These are phyloP conservation scores for Adelognathus sp. DNA, from an alignment of 2,888 invertebrate species.

Conservation along the genomic window DNA sequence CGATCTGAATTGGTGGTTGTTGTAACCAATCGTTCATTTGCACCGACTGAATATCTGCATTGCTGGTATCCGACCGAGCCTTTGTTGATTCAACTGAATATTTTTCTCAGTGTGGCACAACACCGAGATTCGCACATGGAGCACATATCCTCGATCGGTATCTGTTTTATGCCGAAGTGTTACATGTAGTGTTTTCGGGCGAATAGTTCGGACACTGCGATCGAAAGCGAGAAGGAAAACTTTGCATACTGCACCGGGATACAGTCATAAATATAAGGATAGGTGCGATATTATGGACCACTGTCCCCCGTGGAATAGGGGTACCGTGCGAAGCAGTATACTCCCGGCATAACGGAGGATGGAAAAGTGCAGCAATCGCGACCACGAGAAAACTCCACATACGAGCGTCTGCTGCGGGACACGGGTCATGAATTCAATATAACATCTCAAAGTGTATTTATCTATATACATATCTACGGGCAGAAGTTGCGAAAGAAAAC, in stretches of 20 bases:
- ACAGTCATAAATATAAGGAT: conserved; percentile 14
- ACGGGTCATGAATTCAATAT: conserved; percentile 40
- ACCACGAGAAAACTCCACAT: neutral
- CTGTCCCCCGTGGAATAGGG: neutral
- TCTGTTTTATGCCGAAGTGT: neutral
- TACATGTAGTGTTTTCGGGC: neutral
- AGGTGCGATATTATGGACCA: neutral
- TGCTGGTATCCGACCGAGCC: no score
- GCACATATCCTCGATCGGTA: neutral
- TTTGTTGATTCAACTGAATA: no score
- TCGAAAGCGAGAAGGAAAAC: neutral
- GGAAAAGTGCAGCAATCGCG: neutral
- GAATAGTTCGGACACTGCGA: neutral
- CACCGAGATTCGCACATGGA: neutral
- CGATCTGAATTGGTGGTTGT: no score
- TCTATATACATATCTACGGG: neutral
- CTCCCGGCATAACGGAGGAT: neutral
- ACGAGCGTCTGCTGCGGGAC: conserved; percentile 1
- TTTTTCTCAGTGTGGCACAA: no score
- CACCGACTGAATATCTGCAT: no score
- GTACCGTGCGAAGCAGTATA: neutral
- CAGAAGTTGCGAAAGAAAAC: neutral
- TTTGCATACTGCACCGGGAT: conserved; percentile 5
- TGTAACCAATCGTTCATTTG: no score
- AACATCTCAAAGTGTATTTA: neutral